These are phyloP conservation scores for Sitta europaea DNA, from an alignment of 2,113 vertebrate genomes.

Conservation along the genomic window DNA sequence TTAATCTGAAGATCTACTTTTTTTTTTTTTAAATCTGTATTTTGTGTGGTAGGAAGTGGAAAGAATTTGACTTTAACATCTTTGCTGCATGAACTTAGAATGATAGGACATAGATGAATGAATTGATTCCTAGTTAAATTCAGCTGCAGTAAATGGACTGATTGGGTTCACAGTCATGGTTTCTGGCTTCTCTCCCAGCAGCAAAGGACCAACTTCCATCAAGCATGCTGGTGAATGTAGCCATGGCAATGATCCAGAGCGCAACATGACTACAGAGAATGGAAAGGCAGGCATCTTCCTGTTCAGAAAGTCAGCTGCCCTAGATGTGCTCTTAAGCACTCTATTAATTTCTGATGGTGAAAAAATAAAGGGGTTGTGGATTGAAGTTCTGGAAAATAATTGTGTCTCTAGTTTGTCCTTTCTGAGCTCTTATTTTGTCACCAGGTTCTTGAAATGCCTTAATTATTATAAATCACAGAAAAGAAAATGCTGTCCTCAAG, in stretches of 20 bases:
- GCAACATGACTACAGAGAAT: background rate
- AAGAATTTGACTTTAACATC: background rate
- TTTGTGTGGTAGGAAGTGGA: background rate
- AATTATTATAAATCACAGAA: background rate
- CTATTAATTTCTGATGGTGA: background rate
- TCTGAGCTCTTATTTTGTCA: background rate
- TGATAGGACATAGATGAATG: background rate
- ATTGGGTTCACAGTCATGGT: background rate
- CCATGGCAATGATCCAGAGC: background rate
- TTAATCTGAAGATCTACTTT: background rate
- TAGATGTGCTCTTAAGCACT: background rate
- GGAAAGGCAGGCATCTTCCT: background rate
- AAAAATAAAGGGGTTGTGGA: background rate
- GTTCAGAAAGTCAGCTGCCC: background rate
- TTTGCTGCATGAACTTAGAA: background rate
- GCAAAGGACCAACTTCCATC: background rate
- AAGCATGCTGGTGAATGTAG: background rate
- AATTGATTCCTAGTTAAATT: background rate
- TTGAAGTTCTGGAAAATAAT: background rate
- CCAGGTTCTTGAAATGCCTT: background rate
- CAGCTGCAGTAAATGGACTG: background rate
- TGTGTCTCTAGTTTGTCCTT: background rate
- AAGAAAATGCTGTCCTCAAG: background rate
- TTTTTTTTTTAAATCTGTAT: background rate
- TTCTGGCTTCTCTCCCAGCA: background rate